A percentile compares a stretch with the other conserved stretches of the same genome.
Evolutionary conservation across 2,888 invertebrate genomes (phyloP).

Genomic region (Caenorhabditis japonica): DNA sequence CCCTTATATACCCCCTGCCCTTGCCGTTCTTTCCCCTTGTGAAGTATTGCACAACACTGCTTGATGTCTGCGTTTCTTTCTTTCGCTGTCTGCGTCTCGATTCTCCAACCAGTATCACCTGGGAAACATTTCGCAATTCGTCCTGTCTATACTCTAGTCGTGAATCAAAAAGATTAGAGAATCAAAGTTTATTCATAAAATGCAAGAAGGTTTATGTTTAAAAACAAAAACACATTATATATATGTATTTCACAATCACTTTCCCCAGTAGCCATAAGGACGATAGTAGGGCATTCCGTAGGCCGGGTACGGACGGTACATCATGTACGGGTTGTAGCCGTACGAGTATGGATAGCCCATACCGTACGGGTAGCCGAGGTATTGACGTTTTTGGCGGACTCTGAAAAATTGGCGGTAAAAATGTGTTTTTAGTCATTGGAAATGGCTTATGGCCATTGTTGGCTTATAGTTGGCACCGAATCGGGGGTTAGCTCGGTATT

Average conservation of each 20-base stretch:
- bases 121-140: no score
- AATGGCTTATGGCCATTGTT: no score
- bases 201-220: no score
- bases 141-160: no score
- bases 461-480: no score
- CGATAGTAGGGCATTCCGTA: conserved; percentile 44
- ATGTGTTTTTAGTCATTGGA: neutral
- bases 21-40: conserved; percentile 11
- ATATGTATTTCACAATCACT: neutral
- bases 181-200: no score
- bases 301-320: conserved; percentile 44
- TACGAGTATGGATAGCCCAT: conserved; percentile 40
- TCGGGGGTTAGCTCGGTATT: no score
- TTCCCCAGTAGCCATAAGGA: conserved; percentile 39
- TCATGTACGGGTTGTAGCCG: conserved; percentile 50
- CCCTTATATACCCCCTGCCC: conserved; percentile 12
- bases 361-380: conserved; percentile 41
- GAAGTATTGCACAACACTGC: conserved; percentile 40
- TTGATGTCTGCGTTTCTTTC: conserved; percentile 11
- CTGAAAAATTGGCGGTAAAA: conserved; percentile 16
- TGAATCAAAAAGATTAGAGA: no score
- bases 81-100: conserved; percentile 13
- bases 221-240: conserved; percentile 1
- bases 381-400: conserved; percentile 48
- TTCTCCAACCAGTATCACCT: neutral